phyloP scores from a whole-genome alignment of 2,888 invertebrate genomes.

The Zhengitettix transpicula region DNA sequence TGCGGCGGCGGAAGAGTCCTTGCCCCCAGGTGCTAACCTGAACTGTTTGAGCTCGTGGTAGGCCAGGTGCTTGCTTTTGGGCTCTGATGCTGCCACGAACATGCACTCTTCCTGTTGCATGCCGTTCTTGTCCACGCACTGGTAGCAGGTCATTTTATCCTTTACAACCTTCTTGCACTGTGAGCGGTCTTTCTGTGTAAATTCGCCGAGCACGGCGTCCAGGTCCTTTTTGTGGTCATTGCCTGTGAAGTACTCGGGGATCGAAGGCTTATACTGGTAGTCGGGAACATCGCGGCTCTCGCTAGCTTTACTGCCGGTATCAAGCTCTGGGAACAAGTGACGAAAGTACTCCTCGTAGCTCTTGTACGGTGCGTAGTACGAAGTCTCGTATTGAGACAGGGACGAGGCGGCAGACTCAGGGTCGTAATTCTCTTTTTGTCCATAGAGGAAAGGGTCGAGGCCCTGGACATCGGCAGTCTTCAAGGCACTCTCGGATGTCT shows the following conservation, averaged over 20 bases:
- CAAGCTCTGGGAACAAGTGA: conserved; percentile 27
- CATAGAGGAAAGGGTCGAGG: conserved; percentile 12
- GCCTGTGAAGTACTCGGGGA: conserved; percentile 17
- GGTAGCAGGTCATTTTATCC: conserved; percentile 61
- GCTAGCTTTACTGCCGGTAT: not conserved
- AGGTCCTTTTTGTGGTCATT: conserved; percentile 45
- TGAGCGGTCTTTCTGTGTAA: conserved; percentile 52
- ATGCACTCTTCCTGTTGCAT: conserved; percentile 63
- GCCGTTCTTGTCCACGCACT: conserved; percentile 50
- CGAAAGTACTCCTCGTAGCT: conserved; percentile 29
- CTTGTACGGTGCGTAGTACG: not conserved
- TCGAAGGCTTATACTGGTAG: conserved; percentile 3
- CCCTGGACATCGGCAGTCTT: conserved; percentile 1
- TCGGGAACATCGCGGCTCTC: not conserved
- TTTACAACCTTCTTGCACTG: conserved; percentile 53
- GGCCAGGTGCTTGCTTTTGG: conserved; percentile 43
- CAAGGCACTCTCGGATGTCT: not conserved
- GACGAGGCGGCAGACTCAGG: not conserved
- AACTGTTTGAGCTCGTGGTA: conserved; percentile 49
- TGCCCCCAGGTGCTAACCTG: conserved; percentile 18
- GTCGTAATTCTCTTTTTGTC: conserved; percentile 3
- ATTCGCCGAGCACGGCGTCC: conserved; percentile 53
- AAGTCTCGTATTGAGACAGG: conserved; percentile 6
- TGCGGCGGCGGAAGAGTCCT: not conserved
- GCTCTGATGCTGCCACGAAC: conserved; percentile 52